Evolutionary conservation across 2,797 vertebrate genomes (phyloP), one percentile per base, ranked within the genome.

Genomic region (Clarias pachynema): DNA sequence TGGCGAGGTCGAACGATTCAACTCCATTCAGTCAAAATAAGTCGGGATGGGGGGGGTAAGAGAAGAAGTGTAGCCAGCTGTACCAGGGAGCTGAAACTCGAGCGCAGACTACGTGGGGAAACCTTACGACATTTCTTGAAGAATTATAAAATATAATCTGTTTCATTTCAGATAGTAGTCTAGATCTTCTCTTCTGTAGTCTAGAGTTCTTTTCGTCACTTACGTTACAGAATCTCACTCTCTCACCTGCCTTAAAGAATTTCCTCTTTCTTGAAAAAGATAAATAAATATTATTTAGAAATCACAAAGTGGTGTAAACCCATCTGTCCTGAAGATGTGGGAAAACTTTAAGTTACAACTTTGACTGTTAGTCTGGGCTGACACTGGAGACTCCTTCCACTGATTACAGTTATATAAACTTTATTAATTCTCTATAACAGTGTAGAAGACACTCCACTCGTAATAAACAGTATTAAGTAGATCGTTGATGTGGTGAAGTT

Each of bases 1-100:
- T 65, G 80, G 85, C 59, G 60, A 86, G 29, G 14, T 49, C 63
- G 62, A 62, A 70, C 40, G 22, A 34, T 53, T 59, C 10, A 34
- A 29, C 16, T 69, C 37, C 53, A 68, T 26, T 62, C 37, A 49
- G 49, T 73, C 3, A 62, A 86, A 70, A 66, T 8, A 69, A 57
- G 4, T 59, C 29, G 20, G 10, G 20, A 18, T 74, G 40, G n/a
- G 2, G 20, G 18, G 81, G 29, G n/a, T 1, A 34, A 62, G 77
- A 16, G 5, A n/a, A 1, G 6, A 53, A 1, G 12, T 56, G 80
- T 81, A 56, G 80, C 63, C 80, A 82, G 80, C 15, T 82, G 78
- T 44, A 79, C 59, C 78, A 79, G 22, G 2, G 34, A 79, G 40
- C 34, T 5, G 31, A 62, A n/a, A 16, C 12, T 0, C 34, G 4